Percentiles rank a stretch among this genome's conserved stretches.
These are phyloP conservation scores for Calycopis cecrops DNA, from an alignment of 1,140 invertebrate species.

Conservation along the genomic window DNA sequence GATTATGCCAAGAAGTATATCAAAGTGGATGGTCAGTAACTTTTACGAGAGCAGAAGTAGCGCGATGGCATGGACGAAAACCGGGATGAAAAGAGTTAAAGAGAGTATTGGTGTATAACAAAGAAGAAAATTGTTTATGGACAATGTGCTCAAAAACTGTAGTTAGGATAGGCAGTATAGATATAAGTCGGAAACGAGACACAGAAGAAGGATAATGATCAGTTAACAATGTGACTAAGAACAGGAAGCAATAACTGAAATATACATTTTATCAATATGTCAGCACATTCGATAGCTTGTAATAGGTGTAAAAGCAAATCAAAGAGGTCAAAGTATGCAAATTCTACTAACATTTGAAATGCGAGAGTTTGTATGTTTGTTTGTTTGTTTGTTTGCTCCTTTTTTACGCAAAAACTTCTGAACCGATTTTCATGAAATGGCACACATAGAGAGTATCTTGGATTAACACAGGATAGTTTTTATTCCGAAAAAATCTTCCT, in stretches of 20 bases:
- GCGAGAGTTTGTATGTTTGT: too few relatives aligned
- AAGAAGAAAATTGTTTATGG: conserved; percentile 12
- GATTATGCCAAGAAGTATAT: neutral
- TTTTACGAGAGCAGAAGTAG: neutral
- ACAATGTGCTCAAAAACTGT: conserved; percentile 19
- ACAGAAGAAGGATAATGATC: conserved; percentile 8
- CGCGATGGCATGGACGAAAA: neutral
- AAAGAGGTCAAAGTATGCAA: neutral
- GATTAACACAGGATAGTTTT: too few relatives aligned
- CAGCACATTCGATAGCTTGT: conserved; percentile 11
- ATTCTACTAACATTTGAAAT: too few relatives aligned
- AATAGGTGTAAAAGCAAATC: neutral
- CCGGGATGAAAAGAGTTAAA: neutral
- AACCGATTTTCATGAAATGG: too few relatives aligned
- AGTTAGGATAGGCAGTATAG: conserved; percentile 18
- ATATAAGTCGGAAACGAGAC: conserved; percentile 19
- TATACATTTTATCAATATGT: conserved; percentile 7
- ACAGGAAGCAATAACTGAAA: conserved; percentile 4
- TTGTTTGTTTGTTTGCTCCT: too few relatives aligned
- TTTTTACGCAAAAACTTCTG: too few relatives aligned
- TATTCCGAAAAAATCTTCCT: too few relatives aligned
- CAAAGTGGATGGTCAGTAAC: neutral
- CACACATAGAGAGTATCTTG: too few relatives aligned
- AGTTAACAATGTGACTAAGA: conserved; percentile 14
- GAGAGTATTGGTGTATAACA: neutral